phyloP scores from a whole-genome alignment of 2,113 vertebrate species.

The Lichenostomus cassidix region DNA sequence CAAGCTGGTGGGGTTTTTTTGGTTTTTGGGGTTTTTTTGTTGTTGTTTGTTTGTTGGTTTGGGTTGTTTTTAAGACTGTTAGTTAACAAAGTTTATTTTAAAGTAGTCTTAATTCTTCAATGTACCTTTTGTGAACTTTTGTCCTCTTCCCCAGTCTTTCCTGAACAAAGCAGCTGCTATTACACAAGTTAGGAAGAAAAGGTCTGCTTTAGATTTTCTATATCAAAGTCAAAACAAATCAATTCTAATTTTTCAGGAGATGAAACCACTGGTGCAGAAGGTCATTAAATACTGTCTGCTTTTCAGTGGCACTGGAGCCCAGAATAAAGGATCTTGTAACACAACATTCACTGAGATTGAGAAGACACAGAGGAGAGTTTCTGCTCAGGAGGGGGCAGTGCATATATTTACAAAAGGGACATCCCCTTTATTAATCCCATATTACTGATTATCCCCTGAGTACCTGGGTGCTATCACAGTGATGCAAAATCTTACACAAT shows the following conservation, averaged over 20 bases:
- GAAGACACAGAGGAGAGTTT: background rate
- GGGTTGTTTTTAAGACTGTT: background rate
- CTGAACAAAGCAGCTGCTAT: background rate
- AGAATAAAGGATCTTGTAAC: background rate
- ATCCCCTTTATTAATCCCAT: background rate
- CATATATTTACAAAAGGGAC: background rate
- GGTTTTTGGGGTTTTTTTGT: too few relatives aligned
- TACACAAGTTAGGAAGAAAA: background rate
- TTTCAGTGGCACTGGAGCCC: background rate
- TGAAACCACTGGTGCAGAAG: constrained; percentile 21
- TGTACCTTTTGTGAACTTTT: background rate
- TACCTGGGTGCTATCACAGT: background rate
- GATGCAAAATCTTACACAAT: background rate
- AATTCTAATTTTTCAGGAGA: constrained; percentile 32
- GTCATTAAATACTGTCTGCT: background rate
- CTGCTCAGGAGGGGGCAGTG: background rate
- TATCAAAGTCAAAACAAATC: constrained; percentile 15
- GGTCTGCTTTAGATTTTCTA: background rate
- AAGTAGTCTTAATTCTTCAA: background rate
- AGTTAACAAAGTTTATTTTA: background rate
- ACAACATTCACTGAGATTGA: background rate
- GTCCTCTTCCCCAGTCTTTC: background rate
- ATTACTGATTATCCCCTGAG: background rate
- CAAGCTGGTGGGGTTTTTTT: too few relatives aligned
- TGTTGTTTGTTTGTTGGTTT: too few relatives aligned